phyloP scores from a whole-genome alignment of 2,797 vertebrate genomes.

The Epinephelus awoara region DNA sequence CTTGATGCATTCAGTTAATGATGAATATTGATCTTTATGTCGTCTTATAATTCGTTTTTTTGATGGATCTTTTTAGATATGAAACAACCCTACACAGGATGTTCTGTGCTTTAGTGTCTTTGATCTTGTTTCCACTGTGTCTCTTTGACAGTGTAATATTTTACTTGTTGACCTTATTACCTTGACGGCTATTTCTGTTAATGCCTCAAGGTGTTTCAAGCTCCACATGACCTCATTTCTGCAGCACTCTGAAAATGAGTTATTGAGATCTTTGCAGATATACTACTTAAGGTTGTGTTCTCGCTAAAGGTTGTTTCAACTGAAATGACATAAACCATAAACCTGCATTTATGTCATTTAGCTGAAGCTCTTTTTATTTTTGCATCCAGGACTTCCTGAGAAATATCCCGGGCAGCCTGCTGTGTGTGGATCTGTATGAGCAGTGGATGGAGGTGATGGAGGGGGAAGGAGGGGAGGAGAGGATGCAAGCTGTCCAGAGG shows the following conservation, averaged over 20 bases:
- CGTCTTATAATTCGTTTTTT: no score
- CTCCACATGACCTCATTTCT: neutral
- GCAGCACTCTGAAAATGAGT: neutral
- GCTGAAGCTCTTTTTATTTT: neutral
- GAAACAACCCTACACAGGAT: neutral
- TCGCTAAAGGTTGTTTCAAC: neutral
- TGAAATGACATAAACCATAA: neutral
- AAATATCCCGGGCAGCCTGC: conserved; percentile 93
- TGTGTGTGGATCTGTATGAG: conserved; percentile 91
- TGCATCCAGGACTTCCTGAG: conserved; percentile 92
- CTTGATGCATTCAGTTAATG: no score
- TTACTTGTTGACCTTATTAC: neutral
- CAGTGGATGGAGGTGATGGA: conserved; percentile 93
- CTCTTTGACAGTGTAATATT: neutral
- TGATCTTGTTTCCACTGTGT: no score
- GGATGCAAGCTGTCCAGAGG: conserved; percentile 87
- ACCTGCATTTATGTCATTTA: no score
- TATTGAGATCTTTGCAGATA: no score
- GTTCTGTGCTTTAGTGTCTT: neutral
- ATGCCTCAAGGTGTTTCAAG: neutral
- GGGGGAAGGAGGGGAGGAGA: conserved; percentile 82
- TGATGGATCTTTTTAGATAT: no score
- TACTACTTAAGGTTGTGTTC: neutral
- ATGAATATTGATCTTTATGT: no score
- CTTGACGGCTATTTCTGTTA: neutral